These are phyloP conservation scores for Odontomachus brunneus DNA, from an alignment of 1,140 invertebrate genomes.

Conservation along the genomic window DNA sequence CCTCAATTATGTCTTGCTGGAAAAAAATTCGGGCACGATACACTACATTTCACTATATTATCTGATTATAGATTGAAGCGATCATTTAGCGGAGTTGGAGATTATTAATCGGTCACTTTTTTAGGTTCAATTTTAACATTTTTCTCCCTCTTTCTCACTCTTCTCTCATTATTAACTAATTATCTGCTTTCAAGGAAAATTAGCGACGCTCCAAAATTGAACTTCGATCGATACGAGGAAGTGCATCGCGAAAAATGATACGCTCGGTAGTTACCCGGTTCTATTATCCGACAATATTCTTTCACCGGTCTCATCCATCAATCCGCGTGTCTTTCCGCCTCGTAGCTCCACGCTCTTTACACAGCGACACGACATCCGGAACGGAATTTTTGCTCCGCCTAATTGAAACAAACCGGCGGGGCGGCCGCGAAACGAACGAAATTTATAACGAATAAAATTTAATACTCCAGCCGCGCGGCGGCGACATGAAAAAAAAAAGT, in stretches of 20 bases:
- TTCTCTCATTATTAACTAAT: not conserved
- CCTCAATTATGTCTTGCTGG: not conserved
- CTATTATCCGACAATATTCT: not conserved
- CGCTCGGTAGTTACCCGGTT: too few species aligned
- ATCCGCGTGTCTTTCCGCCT: not conserved
- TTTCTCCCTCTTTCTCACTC: too few species aligned
- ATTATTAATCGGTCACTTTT: too few species aligned
- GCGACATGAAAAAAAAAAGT: not conserved
- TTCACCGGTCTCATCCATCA: not conserved
- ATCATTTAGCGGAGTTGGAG: too few species aligned
- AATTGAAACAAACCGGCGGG: conserved; percentile 32
- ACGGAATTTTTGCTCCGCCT: not conserved
- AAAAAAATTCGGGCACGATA: too few species aligned
- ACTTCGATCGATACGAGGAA: too few species aligned
- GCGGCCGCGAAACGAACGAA: conserved; percentile 14
- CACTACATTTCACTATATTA: not conserved
- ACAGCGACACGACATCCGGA: not conserved
- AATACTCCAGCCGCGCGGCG: not conserved
- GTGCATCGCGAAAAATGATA: too few species aligned
- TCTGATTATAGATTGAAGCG: too few species aligned
- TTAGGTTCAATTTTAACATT: too few species aligned
- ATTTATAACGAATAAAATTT: conserved; percentile 57
- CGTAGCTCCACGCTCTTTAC: too few species aligned
- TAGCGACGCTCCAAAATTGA: not conserved
- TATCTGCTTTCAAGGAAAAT: not conserved